A percentile compares a stretch with the other conserved stretches of the same genome.
Evolutionary conservation across 2,888 invertebrate genomes (phyloP).

Genomic region (Apodemia mormo): DNA sequence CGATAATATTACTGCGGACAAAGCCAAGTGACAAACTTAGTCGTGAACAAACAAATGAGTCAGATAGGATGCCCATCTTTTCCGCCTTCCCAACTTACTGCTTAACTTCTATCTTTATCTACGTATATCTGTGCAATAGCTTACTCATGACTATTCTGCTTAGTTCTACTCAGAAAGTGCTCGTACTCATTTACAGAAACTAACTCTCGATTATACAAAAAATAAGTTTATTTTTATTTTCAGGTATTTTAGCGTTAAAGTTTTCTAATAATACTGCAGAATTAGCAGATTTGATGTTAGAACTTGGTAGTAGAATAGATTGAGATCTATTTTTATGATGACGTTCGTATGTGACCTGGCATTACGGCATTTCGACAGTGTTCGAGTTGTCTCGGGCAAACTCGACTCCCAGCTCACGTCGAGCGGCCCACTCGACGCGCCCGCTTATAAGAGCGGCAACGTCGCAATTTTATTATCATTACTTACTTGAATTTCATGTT

Average conservation of each 20-base stretch:
- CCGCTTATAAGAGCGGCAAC: constrained; percentile 64
- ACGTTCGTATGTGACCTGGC: constrained; percentile 40
- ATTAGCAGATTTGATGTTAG: background rate
- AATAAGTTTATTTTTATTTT: background rate
- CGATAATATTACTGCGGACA: no score
- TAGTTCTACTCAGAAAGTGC: no score
- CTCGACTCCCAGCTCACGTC: constrained; percentile 41
- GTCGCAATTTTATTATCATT: constrained; percentile 46
- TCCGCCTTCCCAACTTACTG: no score
- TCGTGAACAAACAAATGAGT: no score
- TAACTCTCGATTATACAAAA: background rate
- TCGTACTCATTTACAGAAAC: background rate
- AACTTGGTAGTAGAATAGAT: constrained; percentile 34
- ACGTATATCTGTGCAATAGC: no score
- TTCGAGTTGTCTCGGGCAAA: constrained; percentile 36
- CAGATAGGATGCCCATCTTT: no score
- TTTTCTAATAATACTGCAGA: background rate
- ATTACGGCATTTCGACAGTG: constrained; percentile 29
- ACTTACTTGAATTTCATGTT: constrained; percentile 20
- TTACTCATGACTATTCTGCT: no score
- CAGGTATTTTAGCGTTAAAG: background rate
- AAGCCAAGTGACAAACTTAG: no score
- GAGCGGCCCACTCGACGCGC: constrained; percentile 46
- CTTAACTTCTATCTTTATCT: no score
- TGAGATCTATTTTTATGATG: constrained; percentile 50